Conservation (phyloP, 2,797 vertebrate species). For the Benthosema pterotum region DNA sequence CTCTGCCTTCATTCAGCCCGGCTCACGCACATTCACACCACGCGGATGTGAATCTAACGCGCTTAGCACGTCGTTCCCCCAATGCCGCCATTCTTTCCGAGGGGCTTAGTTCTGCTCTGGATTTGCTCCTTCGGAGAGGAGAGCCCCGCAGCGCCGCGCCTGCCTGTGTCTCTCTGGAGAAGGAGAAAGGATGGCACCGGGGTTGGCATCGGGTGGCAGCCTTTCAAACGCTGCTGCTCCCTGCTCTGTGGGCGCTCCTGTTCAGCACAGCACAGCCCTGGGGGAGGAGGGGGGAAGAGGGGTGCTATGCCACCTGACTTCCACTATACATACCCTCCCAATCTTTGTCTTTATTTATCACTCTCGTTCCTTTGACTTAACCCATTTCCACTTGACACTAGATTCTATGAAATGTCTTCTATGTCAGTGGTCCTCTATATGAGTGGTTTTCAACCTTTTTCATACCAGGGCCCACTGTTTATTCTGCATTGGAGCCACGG, state of each 20-base stretch:
- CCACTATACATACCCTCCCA: constrained; percentile 40
- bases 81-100: constrained; percentile 67
- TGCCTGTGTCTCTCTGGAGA: constrained; percentile 66
- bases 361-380: constrained; percentile 51
- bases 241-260: constrained; percentile 69
- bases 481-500: too few species aligned
- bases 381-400: too few species aligned
- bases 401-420: too few species aligned
- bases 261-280: constrained; percentile 64
- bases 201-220: constrained; percentile 71
- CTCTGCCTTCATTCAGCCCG: constrained; percentile 70
- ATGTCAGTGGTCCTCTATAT: too few species aligned
- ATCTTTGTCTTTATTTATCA: constrained; percentile 45
- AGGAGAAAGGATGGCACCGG: constrained; percentile 20
- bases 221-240: constrained; percentile 63
- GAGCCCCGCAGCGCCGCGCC: constrained; percentile 67
- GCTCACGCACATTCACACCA: constrained; percentile 74
- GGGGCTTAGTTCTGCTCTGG: constrained; percentile 76
- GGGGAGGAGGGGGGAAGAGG: constrained; percentile 46
- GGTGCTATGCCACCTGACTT: constrained; percentile 43
- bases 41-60: constrained; percentile 78
- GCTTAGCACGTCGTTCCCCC: constrained; percentile 82
- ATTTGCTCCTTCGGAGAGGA: constrained; percentile 71
- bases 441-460: too few species aligned
- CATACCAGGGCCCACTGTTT: too few species aligned